These are phyloP conservation scores for Tineola bisselliella DNA, from an alignment of 2,888 invertebrate genomes.

Conservation along the genomic window DNA sequence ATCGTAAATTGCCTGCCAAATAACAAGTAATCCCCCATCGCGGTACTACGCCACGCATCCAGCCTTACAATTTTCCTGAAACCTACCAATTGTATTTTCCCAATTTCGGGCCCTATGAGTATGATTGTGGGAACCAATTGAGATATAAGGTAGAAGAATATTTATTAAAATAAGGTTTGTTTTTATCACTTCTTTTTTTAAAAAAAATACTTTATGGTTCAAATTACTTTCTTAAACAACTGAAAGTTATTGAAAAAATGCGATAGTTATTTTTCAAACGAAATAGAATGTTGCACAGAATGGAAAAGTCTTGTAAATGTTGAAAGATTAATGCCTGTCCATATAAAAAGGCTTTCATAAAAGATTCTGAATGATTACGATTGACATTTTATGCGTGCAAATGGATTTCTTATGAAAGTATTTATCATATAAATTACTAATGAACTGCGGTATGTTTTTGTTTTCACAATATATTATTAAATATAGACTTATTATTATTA, in stretches of 20 bases:
- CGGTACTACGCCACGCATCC: conserved; percentile 1
- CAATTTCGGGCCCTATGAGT: neutral
- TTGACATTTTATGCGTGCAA: neutral
- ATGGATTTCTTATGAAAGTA: neutral
- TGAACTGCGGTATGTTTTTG: neutral
- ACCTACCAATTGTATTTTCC: neutral
- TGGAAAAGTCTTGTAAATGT: neutral
- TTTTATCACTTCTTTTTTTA: too few relatives aligned
- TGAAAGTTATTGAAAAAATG: neutral
- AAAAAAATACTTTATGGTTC: too few relatives aligned
- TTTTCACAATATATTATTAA: too few relatives aligned
- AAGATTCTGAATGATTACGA: neutral
- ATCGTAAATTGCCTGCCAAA: conserved; percentile 2
- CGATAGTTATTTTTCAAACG: neutral
- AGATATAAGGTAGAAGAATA: neutral
- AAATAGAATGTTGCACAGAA: neutral
- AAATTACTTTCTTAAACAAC: too few relatives aligned
- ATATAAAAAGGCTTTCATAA: conserved; percentile 1
- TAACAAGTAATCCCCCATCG: neutral
- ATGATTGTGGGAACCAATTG: neutral
- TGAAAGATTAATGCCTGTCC: neutral
- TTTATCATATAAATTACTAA: neutral
- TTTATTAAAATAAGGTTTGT: neutral
- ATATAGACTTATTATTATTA: too few relatives aligned
- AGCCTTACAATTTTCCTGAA: conserved; percentile 5